Conservation (phyloP, 2,888 invertebrate species). For the Adineta ricciae region DNA sequence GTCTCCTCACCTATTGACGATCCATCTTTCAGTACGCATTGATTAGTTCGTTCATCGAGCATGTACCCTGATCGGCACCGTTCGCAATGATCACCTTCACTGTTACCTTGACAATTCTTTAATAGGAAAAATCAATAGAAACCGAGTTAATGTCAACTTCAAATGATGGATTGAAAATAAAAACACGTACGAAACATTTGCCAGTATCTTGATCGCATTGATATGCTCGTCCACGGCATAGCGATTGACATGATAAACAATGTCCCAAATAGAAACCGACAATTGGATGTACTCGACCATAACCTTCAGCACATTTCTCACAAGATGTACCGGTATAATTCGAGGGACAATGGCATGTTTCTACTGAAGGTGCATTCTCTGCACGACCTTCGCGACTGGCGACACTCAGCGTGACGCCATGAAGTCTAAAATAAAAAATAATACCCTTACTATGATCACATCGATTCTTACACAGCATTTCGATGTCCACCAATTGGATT, state of each 20-base stretch:
- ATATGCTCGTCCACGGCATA: constrained; percentile 64
- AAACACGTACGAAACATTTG: too few species aligned
- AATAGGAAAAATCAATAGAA: too few species aligned
- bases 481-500: constrained; percentile 1
- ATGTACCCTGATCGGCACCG: constrained; percentile 65
- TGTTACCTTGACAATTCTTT: too few species aligned
- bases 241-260: constrained; percentile 73
- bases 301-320: constrained; percentile 40
- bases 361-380: constrained; percentile 58
- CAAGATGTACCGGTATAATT: constrained; percentile 55
- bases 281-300: neutral
- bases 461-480: neutral
- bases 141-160: too few species aligned
- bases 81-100: constrained; percentile 75
- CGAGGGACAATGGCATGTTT: constrained; percentile 53
- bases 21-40: too few species aligned
- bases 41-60: too few species aligned
- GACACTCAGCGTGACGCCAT: constrained; percentile 19
- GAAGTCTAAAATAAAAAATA: neutral
- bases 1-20: too few species aligned
- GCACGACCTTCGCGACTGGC: constrained; percentile 50
- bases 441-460: neutral
- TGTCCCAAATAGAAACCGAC: constrained; percentile 59
- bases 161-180: too few species aligned
- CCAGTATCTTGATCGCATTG: constrained; percentile 50